Base-by-base conservation (phyloP, 2,888 invertebrate genomes). In the Galeruca laticollis region DNA sequence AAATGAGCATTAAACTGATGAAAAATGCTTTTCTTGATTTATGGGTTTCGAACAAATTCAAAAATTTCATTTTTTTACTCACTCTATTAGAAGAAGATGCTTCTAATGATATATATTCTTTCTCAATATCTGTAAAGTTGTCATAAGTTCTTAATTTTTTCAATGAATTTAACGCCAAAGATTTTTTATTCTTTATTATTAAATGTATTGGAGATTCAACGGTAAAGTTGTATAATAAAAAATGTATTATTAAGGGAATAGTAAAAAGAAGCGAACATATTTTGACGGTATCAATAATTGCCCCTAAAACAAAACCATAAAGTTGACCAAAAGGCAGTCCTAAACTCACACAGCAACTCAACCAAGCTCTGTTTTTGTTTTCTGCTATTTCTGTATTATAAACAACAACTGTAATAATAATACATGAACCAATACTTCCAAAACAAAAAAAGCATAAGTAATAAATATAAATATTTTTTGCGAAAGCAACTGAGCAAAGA, bases 341-440 rank as follows among this genome's bases (percentile, higher is more conserved):
- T 43, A 60, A 21, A 9, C 60, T 37, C n/a, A 40, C 40, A 10
- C 15, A 21, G n/a, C 40, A 40, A 21, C 60, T 37, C 26, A 60
- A 9, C 37, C 37, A 37, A 1, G 37, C n/a, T 60, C 60, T 37
- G 21, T 43, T 60, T 20, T 40, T 21, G 18, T 60, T 43, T 2
- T 60, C 60, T n/a, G 60, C 35, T 40, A 60, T 43, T 37, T 60
- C 60, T 6, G n/a, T 43, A 21, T 60, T 60, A 40, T 60, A 60
- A 13, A 43, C n/a, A 13, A 37, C 10, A 0, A 21, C 20, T 2
- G 10, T 60, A 4, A 43, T 15, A n/a, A 60, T n/a, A 6, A 21
- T 13, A 37, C 20, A 1, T 0, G 43, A 1, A 11, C 8, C 10
- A 21, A 13, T 15, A 40, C 0, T 2, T 5, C 40, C 60, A 8